Evolutionary conservation across 2,888 invertebrate genomes (phyloP).

Genomic region (Melanostoma mellinum): DNA sequence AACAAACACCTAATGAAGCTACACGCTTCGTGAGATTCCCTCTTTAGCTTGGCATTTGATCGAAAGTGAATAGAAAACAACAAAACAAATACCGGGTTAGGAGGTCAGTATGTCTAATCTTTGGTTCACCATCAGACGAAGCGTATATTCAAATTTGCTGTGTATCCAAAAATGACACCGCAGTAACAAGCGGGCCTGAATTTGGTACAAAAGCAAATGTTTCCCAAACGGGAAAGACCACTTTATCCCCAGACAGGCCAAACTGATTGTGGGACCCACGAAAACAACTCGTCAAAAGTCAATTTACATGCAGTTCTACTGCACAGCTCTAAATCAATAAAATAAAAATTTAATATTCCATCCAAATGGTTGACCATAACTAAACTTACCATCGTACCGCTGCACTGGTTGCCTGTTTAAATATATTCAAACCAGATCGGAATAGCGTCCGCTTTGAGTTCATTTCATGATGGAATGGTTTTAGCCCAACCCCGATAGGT

Average conservation of each 20-base stretch:
- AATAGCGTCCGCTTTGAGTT: conserved; percentile 41
- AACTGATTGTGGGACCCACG: neutral
- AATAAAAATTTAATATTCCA: neutral
- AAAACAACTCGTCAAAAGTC: neutral
- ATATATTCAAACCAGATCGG: conserved; percentile 58
- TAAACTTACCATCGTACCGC: neutral
- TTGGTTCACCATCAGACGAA: conserved; percentile 11
- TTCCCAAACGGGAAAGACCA: neutral
- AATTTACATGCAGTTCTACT: neutral
- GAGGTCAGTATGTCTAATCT: conserved; percentile 50
- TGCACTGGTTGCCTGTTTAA: neutral
- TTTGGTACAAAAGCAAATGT: neutral
- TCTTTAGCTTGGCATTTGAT: conserved; percentile 41
- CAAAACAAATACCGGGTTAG: conserved; percentile 58
- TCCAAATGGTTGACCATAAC: neutral
- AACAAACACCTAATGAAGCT: conserved; percentile 13
- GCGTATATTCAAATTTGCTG: neutral
- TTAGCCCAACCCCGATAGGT: conserved; percentile 56
- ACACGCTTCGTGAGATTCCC: conserved; percentile 30
- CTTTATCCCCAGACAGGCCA: neutral
- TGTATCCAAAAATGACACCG: neutral
- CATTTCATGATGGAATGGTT: conserved; percentile 40
- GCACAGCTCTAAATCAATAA: neutral
- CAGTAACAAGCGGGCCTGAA: too few species aligned
- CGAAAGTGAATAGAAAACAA: conserved; percentile 50